phyloP scores from a whole-genome alignment of 1,140 invertebrate species.

The Arctopsyche grandis region DNA sequence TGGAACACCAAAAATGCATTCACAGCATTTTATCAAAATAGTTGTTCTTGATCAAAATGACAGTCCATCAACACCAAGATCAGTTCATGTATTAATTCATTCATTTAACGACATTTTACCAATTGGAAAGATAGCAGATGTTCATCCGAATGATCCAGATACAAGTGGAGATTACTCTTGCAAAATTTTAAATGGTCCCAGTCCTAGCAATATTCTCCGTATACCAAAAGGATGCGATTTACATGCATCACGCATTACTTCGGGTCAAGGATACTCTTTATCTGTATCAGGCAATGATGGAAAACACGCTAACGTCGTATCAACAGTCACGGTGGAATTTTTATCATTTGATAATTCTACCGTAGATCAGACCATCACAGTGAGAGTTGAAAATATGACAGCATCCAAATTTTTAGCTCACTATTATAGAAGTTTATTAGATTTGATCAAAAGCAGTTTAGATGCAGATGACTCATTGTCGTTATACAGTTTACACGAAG shows the following conservation, averaged over 20 bases:
- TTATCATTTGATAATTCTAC: constrained; percentile 82
- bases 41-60: constrained; percentile 91
- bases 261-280: constrained; percentile 77
- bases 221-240: constrained; percentile 85
- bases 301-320: constrained; percentile 83
- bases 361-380: constrained; percentile 82
- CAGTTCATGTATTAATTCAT: constrained; percentile 83
- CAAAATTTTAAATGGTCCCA: constrained; percentile 73
- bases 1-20: constrained; percentile 83
- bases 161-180: constrained; percentile 88
- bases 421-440: constrained; percentile 78
- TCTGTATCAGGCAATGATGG: constrained; percentile 90
- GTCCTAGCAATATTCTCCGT: constrained; percentile 71
- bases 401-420: constrained; percentile 78
- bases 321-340: constrained; percentile 85
- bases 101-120: constrained; percentile 79
- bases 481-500: constrained; percentile 80
- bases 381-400: constrained; percentile 78
- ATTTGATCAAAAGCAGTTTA: constrained; percentile 73
- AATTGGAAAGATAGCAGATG: constrained; percentile 85
- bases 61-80: constrained; percentile 85
- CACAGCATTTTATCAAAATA: constrained; percentile 80
- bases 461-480: constrained; percentile 72
- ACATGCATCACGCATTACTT: constrained; percentile 74
- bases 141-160: constrained; percentile 92